Base-by-base conservation (phyloP, 2,797 vertebrate species). In the Heteromormyrus szaboi region DNA sequence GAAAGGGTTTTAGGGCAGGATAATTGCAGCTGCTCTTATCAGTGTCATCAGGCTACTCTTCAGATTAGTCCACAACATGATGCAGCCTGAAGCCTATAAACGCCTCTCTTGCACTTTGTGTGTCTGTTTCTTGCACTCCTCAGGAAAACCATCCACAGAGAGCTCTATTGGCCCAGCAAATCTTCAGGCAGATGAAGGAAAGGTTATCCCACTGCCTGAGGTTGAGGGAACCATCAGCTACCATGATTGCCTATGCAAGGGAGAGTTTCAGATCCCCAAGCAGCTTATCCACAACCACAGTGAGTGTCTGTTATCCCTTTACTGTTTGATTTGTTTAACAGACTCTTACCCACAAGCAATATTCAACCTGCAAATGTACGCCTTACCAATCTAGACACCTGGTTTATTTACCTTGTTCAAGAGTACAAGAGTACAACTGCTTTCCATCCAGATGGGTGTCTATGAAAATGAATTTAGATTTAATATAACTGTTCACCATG, bases 61-160 rank as follows among this genome's bases (percentile, higher is more conserved):
- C 17, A 84, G 46, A 46, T 46, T n/a, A 44, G 79, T 46, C 44
- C 79, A 62, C 56, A 2, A 62, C 56, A 62, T 62, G n/a, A 62
- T 46, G 25, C 65, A 14, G 9, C 37, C 2, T 48, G 2, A n/a
- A 83, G n/a, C 44, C 22, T 50, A 19, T 41, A 25, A 85, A 51
- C 0, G 9, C 3, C 37, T 7, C 33, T 33, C 50, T 41, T 17
- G 2, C 29, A 22, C 65, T 68, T 25, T 11, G 11, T 33, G 29
- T 3, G 33, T 65, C 41, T 11, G 8, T 50, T 44, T 72, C 4
- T 72, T 6, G 2, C 2, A 22, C 65, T 11, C 11, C 44, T 68
- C 93, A 98, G 97, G 97, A 98, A 95, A 97, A 98, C 91, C 97
- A 98, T 94, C 96, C 98, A 92, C 98, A 97, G 92, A 95, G 97